Percentiles rank a stretch among this genome's conserved stretches.
Conservation (phyloP, 1,140 invertebrate genomes). For the Drosophila paulistorum region DNA sequence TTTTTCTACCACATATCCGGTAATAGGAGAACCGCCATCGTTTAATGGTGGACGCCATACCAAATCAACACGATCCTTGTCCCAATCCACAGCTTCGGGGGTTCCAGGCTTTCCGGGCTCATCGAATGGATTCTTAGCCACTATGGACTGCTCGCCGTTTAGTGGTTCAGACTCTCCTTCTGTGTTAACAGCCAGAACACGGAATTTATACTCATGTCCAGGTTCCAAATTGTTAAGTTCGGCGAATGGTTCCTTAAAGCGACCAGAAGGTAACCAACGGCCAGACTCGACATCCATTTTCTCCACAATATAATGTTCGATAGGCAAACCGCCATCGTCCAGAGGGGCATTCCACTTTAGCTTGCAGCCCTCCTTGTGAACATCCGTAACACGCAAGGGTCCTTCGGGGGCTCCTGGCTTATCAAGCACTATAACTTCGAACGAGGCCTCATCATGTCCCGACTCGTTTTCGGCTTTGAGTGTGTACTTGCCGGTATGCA, state of each 20-base stretch:
- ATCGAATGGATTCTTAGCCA: slow-evolving; percentile 99
- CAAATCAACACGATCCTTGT: slow-evolving; percentile 96
- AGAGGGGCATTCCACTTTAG: slow-evolving; percentile 97
- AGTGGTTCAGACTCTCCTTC: slow-evolving; percentile 97
- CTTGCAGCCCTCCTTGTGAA: slow-evolving; percentile 96
- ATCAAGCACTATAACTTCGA: slow-evolving; percentile 93
- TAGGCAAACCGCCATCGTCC: slow-evolving; percentile 95
- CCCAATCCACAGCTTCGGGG: slow-evolving; percentile 96
- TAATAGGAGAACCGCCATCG: slow-evolving; percentile 96
- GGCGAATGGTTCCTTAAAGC: slow-evolving; percentile 91
- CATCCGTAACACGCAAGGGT: slow-evolving; percentile 93
- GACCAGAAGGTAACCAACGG: slow-evolving; percentile 92
- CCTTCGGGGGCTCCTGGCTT: slow-evolving; percentile 96
- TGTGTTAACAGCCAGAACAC: slow-evolving; percentile 96
- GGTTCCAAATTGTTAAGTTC: slow-evolving; percentile 93
- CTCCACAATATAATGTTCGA: slow-evolving; percentile 96
- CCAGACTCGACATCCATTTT: slow-evolving; percentile 94
- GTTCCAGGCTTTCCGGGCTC: slow-evolving; percentile 95
- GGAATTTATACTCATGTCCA: slow-evolving; percentile 98
- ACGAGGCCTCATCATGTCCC: slow-evolving; percentile 95
- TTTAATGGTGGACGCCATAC: slow-evolving; percentile 94
- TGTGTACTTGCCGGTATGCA: slow-evolving; percentile 92
- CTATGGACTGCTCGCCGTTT: slow-evolving; percentile 92
- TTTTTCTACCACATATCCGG: slow-evolving; percentile 97
- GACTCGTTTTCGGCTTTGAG: slow-evolving; percentile 96